These are phyloP conservation scores for Nerophis lumbriciformis DNA, from an alignment of 2,113 vertebrate genomes.

Conservation along the genomic window DNA sequence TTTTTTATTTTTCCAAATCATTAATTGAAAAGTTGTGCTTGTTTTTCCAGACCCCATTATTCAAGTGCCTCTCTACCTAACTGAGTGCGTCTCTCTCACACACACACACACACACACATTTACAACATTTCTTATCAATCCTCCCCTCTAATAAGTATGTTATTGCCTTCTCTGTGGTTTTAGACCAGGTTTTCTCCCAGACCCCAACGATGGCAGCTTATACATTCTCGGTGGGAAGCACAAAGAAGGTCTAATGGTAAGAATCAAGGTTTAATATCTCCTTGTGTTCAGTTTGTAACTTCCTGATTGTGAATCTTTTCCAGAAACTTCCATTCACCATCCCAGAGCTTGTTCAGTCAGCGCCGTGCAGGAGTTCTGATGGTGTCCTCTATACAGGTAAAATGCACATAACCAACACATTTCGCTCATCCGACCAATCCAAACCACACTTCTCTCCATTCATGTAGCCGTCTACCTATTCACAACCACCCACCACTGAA, in stretches of 20 bases:
- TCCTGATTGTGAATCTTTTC: conserved; percentile 21
- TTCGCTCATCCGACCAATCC: background rate
- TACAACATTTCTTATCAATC: background rate
- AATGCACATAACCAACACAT: background rate
- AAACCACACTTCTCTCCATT: background rate
- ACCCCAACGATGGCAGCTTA: conserved; percentile 92
- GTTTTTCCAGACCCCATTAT: conserved; percentile 83
- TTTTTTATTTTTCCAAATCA: too few relatives aligned
- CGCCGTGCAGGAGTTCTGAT: conserved; percentile 91
- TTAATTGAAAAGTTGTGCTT: background rate
- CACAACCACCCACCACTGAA: too few relatives aligned
- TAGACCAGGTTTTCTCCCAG: conserved; percentile 91
- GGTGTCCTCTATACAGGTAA: conserved; percentile 92
- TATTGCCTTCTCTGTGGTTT: background rate
- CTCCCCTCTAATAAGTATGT: background rate
- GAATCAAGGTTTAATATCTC: conserved; percentile 6
- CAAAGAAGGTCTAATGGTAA: conserved; percentile 93
- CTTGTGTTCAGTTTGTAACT: conserved; percentile 10
- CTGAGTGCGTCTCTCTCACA: conserved; percentile 80
- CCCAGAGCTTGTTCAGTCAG: conserved; percentile 91
- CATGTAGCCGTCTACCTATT: too few relatives aligned
- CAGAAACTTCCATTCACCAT: conserved; percentile 98
- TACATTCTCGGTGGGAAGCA: conserved; percentile 87
- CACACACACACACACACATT: background rate
- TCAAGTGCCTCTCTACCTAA: conserved; percentile 83